Percentiles rank a stretch among this genome's conserved stretches.
phyloP scores from a whole-genome alignment of 2,888 invertebrate genomes.

The Nomada lathburiana region DNA sequence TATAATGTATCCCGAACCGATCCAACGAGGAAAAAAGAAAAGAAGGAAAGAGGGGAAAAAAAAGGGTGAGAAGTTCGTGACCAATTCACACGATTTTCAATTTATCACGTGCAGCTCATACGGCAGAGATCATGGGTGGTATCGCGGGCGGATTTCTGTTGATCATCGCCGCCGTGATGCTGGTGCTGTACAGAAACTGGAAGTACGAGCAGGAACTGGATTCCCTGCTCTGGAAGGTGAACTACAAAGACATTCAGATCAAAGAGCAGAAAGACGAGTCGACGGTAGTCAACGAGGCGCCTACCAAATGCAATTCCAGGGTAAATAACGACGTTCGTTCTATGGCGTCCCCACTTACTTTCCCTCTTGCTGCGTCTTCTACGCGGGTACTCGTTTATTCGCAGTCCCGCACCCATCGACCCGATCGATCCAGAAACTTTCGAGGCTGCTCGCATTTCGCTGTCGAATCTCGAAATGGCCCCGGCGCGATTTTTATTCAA shows the following conservation, averaged over 20 bases:
- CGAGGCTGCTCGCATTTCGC: not conserved
- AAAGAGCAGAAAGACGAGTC: constrained; percentile 86
- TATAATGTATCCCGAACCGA: not conserved
- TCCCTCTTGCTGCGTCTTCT: not conserved
- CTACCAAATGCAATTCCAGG: constrained; percentile 73
- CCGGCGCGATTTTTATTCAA: not conserved
- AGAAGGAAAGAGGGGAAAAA: not conserved
- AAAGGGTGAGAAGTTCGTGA: not conserved
- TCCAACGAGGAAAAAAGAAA: not conserved
- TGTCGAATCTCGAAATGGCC: constrained; percentile 12
- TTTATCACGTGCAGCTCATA: constrained; percentile 86
- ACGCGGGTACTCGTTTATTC: not conserved
- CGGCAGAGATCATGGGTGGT: constrained; percentile 92
- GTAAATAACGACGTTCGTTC: constrained; percentile 55
- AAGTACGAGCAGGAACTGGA: constrained; percentile 97
- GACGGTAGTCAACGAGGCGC: constrained; percentile 74
- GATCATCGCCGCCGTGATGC: constrained; percentile 89
- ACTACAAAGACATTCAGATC: constrained; percentile 94
- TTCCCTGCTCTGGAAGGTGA: constrained; percentile 96
- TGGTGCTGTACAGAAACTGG: constrained; percentile 95
- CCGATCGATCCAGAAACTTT: constrained; percentile 13
- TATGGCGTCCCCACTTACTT: not conserved
- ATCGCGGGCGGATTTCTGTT: constrained; percentile 91
- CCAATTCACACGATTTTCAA: not conserved
- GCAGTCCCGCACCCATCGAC: constrained; percentile 12